Base-by-base conservation (phyloP, 2,888 invertebrate genomes). In the Synergus gifuensis region DNA sequence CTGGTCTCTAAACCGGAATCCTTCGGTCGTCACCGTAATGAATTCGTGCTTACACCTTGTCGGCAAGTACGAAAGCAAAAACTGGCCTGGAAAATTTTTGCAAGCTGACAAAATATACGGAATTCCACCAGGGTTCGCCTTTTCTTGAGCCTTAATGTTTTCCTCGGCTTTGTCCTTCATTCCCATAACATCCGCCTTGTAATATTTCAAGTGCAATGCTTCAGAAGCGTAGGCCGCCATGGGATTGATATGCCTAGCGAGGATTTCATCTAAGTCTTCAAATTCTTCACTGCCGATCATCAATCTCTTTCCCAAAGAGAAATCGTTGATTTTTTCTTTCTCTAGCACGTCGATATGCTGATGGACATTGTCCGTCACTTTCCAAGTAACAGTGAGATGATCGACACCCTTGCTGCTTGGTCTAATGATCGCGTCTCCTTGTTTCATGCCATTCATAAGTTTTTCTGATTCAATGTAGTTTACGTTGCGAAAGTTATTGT, bases 231-330 rank as follows among this genome's bases (percentile, higher is more conserved):
- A 96, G 0, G 96, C 95, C 0, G 99, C 98, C 98, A 99, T 98
- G 0, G 99, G 99, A 80, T 97, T 98, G 7, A 99, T 96, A 93
- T 98, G 95, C 9, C 73, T 73, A 0, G 99, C 99, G 79, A 99
- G 97, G 82, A 99, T 99, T 95, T 99, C 99, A 92, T 99, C 99
- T 63, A 99, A 93, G 93, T 99, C 99, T 93, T 99, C 99, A 92
- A 98, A 99, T 89, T 98, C 98, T 88, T 98, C 97, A 82, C 94
- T 95, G 67, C 95, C 96, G 87, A 99, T 99, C 95, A 96, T 96
- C 16, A 99, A 93, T 89, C 94, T 94, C 88, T 95, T 95, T 77
- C 99, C 99, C 86, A 99, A 93, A 79, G 98, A 98, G 92, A 99
- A 99, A 0, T 97, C 96, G 91, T 99, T 99, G 90, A 97, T 97